Evolutionary conservation across 2,113 vertebrate genomes (phyloP), one percentile per base, ranked within the genome.

Genomic region (Stigmatopora argus): DNA sequence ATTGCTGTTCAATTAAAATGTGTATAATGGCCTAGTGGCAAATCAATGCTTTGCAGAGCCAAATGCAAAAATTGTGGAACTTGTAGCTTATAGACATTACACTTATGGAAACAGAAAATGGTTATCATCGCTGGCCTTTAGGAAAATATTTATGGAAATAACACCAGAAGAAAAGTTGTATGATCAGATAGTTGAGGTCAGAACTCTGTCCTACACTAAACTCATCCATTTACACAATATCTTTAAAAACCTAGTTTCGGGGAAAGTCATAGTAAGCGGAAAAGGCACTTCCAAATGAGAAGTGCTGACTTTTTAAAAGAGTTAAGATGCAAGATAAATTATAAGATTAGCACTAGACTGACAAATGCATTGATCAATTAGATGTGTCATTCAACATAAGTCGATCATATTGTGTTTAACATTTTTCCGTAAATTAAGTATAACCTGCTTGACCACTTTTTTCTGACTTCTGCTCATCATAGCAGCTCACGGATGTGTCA

Each of bases 401-500:
- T 41, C 15, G 6, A 48, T 31, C 26, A 31, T 31, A 31, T 31
- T 31, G 26, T 31, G 26, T 31, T 31, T 31, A 46, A 17, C 46
- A 59, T 69, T 19, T 56, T n/a, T n/a, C 26, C 47, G 48, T 2
- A 51, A 60, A 48, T 41, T 31, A 75, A 64, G 41, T 15, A n/a
- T 1, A 74, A 78, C 52, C 64, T 67, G 74, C 64, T 65, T 19
- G 66, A 65, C 7, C 66, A 65, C 17, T 13, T 31, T 19, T 18
- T 47, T 58, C 44, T 34, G 18, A 14, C 62, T 38, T 51, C 17
- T 48, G 23, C 71, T 59, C 13, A 68, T 26, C 52, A 23, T 47
- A 75, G 31, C 62, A 38, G 35, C 41, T 59, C 35, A 35, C 8
- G 23, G 41, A 34, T 61, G 34, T 4, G 60, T 68, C 35, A 51